Evolutionary conservation across 53 echinoderm and acorn worm genomes (phyloP), one percentile per base, ranked within the genome.

Genomic region (Hippasteria phrygiana): DNA sequence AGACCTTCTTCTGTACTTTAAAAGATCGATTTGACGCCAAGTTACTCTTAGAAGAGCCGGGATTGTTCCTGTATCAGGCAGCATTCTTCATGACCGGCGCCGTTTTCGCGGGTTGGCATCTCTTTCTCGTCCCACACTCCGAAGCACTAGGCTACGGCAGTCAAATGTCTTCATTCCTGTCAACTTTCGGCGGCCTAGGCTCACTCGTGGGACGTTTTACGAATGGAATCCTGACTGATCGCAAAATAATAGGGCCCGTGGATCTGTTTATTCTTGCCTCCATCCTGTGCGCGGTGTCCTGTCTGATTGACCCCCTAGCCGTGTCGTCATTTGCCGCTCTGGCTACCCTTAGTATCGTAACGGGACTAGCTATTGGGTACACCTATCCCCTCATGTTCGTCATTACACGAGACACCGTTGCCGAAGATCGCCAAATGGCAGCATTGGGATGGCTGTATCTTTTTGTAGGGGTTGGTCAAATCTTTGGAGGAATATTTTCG

Each of bases 401-500:
- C 65, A 43, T 82, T 32, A 35, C 50, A 1, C 47, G 17, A 16
- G 65, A 43, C 5, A 62, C 66, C 33, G 47, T 82, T 4, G 45
- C 46, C 1, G 48, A 45, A 46, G 82, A 65, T 5, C 42, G 82
- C 0, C 64, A 66, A 45, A 82, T 82, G 82, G 45, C 82, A 14
- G 82, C 82, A 4, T 63, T 82, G 6, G 82, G 82, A 17, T 82
- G 82, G 82, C 82, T 65, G 31, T 82, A 82, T 22, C 33, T 82
- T 1, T 82, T 43, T 32, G 0, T 64, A 13, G 82, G 82, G 14
- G 46, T 33, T 24, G 82, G 82, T 0, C 64, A 82, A 27, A 42
- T 82, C 0, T 82, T 82, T 45, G 82, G 64, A 28, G 66, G 82
- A 0, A n/a, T 6, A 10, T 29, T 66, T 29, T 43, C 82, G 29